Percentiles rank a stretch among this genome's conserved stretches.
Conservation (phyloP, 2,797 vertebrate species). For the Rhinoraja longicauda region DNA sequence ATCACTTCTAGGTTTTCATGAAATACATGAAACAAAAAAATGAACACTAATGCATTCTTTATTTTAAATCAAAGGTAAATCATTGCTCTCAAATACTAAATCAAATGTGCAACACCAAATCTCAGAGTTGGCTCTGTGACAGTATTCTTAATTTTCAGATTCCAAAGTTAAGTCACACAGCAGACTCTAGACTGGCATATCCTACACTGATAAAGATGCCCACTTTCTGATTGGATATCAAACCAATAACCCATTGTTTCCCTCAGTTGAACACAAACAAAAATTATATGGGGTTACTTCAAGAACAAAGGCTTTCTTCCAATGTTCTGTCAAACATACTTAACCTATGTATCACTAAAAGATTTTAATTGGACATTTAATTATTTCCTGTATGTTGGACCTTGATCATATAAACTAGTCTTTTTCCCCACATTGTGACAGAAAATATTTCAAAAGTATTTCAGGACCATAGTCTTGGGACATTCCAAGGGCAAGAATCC, state of each 20-base stretch:
- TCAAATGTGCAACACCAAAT: background rate
- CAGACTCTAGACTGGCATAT: background rate
- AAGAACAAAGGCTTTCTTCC: background rate
- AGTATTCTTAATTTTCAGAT: background rate
- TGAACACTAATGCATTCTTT: background rate
- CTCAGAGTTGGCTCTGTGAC: background rate
- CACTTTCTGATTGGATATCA: background rate
- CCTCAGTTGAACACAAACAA: background rate
- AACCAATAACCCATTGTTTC: background rate
- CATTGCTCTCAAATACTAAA: background rate
- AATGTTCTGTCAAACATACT: background rate
- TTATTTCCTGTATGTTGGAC: background rate
- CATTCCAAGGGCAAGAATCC: background rate
- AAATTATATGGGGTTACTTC: background rate
- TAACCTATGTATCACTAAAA: background rate
- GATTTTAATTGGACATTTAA: background rate
- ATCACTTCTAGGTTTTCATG: background rate
- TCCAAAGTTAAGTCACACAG: background rate
- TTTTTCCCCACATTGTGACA: background rate
- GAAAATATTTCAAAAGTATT: background rate
- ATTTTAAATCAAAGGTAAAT: conserved; percentile 2
- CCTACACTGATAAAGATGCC: background rate
- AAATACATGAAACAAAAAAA: background rate
- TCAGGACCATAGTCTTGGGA: background rate
- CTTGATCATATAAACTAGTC: background rate